Base-by-base conservation (phyloP, 2,888 invertebrate genomes). In the Drymonia ruficornis region DNA sequence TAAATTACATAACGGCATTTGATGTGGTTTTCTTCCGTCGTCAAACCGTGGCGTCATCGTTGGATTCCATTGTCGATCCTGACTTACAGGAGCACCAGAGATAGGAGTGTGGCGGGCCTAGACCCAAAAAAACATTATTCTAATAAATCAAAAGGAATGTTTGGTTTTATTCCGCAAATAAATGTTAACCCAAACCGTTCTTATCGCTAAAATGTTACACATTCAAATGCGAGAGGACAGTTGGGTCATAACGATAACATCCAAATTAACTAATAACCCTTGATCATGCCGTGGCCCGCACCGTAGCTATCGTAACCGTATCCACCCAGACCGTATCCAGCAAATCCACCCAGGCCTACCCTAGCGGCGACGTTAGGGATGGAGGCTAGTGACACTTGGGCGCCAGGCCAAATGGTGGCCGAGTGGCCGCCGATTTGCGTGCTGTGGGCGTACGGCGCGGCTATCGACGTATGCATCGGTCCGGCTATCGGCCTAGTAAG, bases 201-300 rank as follows among this genome's bases (percentile, higher is more conserved):
- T 29, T 64, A 64, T 69, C 70, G 66, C 57, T 49, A 61, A 60
- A 68, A 63, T 53, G 58, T 45, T 34, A 8, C 53, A 53, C 53
- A 72, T 68, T 66, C 55, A 64, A 56, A 62, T 66, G 67, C 69
- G 65, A 67, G 63, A 68, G 50, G 64, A 70, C 61, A 61, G 61
- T 53, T 61, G 59, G 63, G 66, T 62, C 45, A 23, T 63, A 65
- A 59, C 61, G 66, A 36, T 36, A 13, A 36, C 36, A 36, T 36
- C 31, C 31, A 31, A 31, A 31, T 31, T 9, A 11, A 36, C 12
- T 6, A 31, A 47, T 42, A 43, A 23, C 43, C 43, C 19, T 43
- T 43, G 12, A 43, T 50, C 47, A 12, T 12, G 5, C 49, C 45
- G n/a, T 31, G 46, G 15, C 50, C 57, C 9, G 45, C 55, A 13